phyloP scores from a whole-genome alignment of 2,113 vertebrate species.

The Eretmochelys imbricata region DNA sequence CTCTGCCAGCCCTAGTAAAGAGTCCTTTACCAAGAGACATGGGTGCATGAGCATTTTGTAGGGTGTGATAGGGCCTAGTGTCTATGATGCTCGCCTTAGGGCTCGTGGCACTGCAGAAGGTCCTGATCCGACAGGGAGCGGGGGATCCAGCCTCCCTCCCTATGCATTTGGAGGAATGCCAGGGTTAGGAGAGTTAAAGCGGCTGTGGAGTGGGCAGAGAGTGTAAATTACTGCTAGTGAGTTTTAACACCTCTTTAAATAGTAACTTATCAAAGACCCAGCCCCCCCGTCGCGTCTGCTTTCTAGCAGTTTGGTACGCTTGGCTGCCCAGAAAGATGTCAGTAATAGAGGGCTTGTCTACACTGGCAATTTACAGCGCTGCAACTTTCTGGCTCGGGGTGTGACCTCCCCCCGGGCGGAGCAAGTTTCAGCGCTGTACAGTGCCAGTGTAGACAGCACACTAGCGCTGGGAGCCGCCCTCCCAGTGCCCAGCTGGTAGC shows the following conservation, averaged over 20 bases:
- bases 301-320: background rate
- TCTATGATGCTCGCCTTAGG: background rate
- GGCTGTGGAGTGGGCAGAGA: background rate
- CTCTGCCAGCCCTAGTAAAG: background rate
- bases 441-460: too few species aligned
- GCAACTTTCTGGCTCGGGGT: too few species aligned
- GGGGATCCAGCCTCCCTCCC: background rate
- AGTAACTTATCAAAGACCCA: constrained; percentile 7
- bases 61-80: background rate
- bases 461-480: too few species aligned
- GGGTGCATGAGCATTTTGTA: background rate
- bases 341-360: background rate
- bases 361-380: too few species aligned
- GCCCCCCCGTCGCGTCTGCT: background rate
- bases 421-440: too few species aligned
- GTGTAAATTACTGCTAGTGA: constrained; percentile 10
- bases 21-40: background rate
- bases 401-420: too few species aligned
- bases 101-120: background rate
- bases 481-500: too few species aligned
- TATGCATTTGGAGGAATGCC: background rate
- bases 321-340: constrained; percentile 22
- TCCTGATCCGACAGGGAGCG: background rate
- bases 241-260: constrained; percentile 55
- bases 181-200: constrained; percentile 16